phyloP scores from a whole-genome alignment of 2,888 invertebrate species.

The Agrilus mali region DNA sequence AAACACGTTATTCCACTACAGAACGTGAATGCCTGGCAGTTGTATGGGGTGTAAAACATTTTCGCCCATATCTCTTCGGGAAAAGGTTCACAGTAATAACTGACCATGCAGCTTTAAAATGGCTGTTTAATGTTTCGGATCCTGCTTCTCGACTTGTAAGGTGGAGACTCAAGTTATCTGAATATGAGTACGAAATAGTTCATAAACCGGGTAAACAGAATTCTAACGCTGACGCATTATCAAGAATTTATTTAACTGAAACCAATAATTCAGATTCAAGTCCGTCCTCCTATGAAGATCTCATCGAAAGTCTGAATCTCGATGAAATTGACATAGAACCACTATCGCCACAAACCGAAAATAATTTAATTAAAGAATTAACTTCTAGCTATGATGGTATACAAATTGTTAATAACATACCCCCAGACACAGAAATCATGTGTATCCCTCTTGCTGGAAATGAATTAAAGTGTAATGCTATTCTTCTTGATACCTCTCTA shows the following conservation, averaged over 20 bases:
- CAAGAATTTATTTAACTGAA: neutral
- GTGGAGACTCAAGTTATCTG: conserved; percentile 8
- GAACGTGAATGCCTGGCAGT: conserved; percentile 17
- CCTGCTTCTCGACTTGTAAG: conserved; percentile 10
- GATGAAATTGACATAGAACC: too few relatives aligned
- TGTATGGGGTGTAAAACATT: conserved; percentile 14
- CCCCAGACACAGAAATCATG: too few relatives aligned
- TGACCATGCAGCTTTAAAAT: conserved; percentile 15
- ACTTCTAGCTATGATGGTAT: too few relatives aligned
- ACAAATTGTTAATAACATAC: too few relatives aligned
- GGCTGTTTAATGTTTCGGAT: conserved; percentile 10
- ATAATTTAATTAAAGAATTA: too few relatives aligned
- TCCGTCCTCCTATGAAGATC: too few relatives aligned
- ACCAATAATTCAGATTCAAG: too few relatives aligned
- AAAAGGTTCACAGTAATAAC: conserved; percentile 14
- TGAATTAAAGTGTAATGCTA: too few relatives aligned
- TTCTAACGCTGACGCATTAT: neutral
- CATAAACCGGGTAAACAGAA: conserved; percentile 1
- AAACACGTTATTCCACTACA: conserved; percentile 14
- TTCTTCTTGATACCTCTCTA: too few relatives aligned
- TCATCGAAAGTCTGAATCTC: too few relatives aligned
- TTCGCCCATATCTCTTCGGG: conserved; percentile 16
- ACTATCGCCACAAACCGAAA: too few relatives aligned
- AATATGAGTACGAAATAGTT: conserved; percentile 2
- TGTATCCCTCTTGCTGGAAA: too few relatives aligned